Evolutionary conservation across 2,888 invertebrate genomes (phyloP), one percentile per base, ranked within the genome.

Genomic region (Caenorhabditis drosophilae): DNA sequence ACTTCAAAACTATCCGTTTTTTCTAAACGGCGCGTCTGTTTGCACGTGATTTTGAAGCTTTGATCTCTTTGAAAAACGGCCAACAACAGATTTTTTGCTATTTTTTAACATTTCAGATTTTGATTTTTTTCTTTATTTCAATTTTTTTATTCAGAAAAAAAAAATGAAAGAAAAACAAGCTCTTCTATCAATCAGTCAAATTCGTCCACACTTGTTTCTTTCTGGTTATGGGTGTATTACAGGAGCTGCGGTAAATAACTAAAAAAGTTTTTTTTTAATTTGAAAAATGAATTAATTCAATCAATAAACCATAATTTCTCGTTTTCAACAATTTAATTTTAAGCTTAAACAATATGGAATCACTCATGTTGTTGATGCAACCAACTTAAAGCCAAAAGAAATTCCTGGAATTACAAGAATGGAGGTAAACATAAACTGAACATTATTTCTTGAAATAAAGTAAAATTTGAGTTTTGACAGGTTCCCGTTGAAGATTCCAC

Each of bases 361-460:
- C 45, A 81, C 79, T 1, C 77, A 80, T 46, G 76, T 72, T 12
- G 78, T 81, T 7, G 79, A 81, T 55, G 70, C 73, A 36, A 81
- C 81, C 11, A 81, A 81, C 49, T 56, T 81, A 38, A 70, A 73
- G 31, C 36, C 45, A n/a, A 67, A 55, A 40, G 52, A 58, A 2
- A 64, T 64, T 36, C 12, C 50, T 4, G 64, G 64, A 11, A 25
- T 64, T 1, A 58, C 54, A n/a, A 58, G 34, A 34, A 54, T 64
- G 16, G 64, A 64, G 48, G 62, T 61, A 2, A 2, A 18, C 2
- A 20, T n/a, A 12, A 18, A 15, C 22, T 45, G 31, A 15, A 9
- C 23, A n/a, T 2, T 26, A 45, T 27, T 15, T 26, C 20, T 15
- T n/a, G n/a, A 18, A 9, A 22, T 45, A 4, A 18, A 45, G 9